phyloP scores from a whole-genome alignment of 2,113 vertebrate genomes.

The Todiramphus saurophagus region DNA sequence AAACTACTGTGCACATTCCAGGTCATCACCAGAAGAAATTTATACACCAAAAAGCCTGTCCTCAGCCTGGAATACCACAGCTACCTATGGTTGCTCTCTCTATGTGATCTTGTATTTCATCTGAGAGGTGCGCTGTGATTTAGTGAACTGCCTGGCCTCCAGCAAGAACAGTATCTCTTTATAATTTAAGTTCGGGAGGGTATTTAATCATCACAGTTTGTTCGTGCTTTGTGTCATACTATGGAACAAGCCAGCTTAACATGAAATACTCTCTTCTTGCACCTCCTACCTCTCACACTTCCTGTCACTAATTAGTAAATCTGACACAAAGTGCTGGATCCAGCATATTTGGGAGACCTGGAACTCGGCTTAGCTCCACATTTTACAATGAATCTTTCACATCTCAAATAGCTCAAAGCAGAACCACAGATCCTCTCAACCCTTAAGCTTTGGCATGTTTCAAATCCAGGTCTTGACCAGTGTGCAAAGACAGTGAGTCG shows the following conservation, averaged over 20 bases:
- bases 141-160: conserved; percentile 1
- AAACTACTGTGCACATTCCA: not conserved
- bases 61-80: not conserved
- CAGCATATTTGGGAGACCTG: not conserved
- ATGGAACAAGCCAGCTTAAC: not conserved
- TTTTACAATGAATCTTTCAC: not conserved
- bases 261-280: not conserved
- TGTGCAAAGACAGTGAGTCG: not conserved
- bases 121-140: not conserved
- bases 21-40: not conserved
- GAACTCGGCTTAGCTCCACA: not conserved
- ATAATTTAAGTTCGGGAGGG: not conserved
- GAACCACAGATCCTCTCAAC: not conserved
- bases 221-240: not conserved
- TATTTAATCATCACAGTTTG: not conserved
- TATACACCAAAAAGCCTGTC: not conserved
- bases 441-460: not conserved
- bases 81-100: not conserved
- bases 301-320: not conserved
- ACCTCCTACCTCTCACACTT: not conserved
- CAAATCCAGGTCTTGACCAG: not conserved
- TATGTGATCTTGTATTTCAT: not conserved
- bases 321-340: not conserved
- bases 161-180: not conserved
- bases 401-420: not conserved